phyloP scores from a whole-genome alignment of 2,113 vertebrate species.

The Acrocephalus kingi region DNA sequence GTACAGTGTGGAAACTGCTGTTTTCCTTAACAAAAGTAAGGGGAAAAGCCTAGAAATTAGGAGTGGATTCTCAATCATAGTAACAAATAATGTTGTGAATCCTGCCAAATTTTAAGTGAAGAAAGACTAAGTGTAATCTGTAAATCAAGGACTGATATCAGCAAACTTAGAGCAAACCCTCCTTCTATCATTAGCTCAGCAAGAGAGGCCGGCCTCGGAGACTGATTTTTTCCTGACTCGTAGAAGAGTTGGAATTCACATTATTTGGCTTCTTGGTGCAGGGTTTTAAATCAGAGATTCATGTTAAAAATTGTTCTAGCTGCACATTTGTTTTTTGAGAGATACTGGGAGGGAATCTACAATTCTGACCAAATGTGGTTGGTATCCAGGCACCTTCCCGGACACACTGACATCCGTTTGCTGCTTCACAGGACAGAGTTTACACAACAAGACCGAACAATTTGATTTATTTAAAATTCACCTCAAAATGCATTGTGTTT shows the following conservation, averaged over 20 bases:
- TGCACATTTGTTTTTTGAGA: background rate
- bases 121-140: background rate
- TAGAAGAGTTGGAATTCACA: background rate
- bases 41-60: background rate
- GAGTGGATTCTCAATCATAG: background rate
- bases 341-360: background rate
- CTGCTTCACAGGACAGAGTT: conserved; percentile 54
- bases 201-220: background rate
- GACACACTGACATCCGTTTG: background rate
- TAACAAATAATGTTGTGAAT: background rate
- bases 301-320: background rate
- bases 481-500: conserved; percentile 74
- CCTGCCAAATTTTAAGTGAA: background rate
- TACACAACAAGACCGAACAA: conserved; percentile 69
- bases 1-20: background rate
- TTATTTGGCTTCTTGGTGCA: background rate
- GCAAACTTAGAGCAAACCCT: background rate
- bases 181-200: background rate
- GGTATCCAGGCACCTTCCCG: background rate
- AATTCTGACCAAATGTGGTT: background rate
- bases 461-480: conserved; percentile 78
- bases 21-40: background rate
- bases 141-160: background rate
- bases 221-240: background rate
- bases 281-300: background rate